A percentile compares a stretch with the other conserved stretches of the same genome.
These are phyloP conservation scores for Ctenoplectra terminalis DNA, from an alignment of 1,140 invertebrate species.

Conservation along the genomic window DNA sequence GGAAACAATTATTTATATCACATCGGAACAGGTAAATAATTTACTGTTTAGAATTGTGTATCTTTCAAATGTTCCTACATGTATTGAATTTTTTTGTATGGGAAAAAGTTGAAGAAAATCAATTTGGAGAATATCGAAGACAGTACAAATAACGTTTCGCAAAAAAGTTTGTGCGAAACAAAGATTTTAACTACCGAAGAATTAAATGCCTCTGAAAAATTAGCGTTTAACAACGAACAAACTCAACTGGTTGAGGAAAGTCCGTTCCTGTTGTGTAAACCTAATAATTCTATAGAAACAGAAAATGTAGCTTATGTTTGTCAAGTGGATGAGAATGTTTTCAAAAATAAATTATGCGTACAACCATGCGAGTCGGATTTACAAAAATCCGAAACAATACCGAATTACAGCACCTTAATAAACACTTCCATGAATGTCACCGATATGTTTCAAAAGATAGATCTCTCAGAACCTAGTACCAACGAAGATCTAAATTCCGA, in stretches of 20 bases:
- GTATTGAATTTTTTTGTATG: constrained; percentile 1
- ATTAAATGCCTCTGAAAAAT: constrained; percentile 36
- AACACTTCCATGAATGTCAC: constrained; percentile 32
- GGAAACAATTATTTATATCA: constrained; percentile 69
- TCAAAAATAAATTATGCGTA: constrained; percentile 20
- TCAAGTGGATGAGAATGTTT: constrained; percentile 46
- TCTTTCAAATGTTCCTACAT: constrained; percentile 18
- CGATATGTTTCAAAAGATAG: constrained; percentile 49
- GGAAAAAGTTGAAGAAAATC: constrained; percentile 68
- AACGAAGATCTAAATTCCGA: constrained; percentile 27
- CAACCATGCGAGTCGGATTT: constrained; percentile 16
- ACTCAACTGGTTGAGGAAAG: constrained; percentile 8
- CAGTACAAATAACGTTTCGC: constrained; percentile 55
- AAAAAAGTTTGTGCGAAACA: constrained; percentile 66
- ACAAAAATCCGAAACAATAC: constrained; percentile 19
- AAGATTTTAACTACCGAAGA: constrained; percentile 46
- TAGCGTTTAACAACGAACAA: constrained; percentile 33
- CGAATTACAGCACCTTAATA: constrained; percentile 6
- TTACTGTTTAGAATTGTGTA: constrained; percentile 22
- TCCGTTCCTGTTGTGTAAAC: constrained; percentile 13
- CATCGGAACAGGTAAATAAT: constrained; percentile 71
- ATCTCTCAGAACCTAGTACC: constrained; percentile 16
- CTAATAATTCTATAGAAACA: constrained; percentile 9
- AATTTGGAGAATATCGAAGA: constrained; percentile 72
- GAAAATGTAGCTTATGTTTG: constrained; percentile 28